phyloP scores from a whole-genome alignment of 2,888 invertebrate species.

The Melipona bicolor region DNA sequence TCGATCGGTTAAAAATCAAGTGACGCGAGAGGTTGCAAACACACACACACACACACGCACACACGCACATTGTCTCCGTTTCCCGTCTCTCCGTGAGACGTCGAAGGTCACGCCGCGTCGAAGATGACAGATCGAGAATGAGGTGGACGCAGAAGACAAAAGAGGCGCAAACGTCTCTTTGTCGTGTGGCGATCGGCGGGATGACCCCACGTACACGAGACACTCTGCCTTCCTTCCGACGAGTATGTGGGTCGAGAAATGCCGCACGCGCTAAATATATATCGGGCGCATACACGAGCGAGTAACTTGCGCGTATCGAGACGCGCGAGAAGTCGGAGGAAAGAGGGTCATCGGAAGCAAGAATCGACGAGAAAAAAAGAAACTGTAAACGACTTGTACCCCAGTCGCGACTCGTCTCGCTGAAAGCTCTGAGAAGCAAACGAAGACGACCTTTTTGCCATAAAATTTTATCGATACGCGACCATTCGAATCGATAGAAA shows the following conservation, averaged over 20 bases:
- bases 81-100: background rate
- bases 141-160: conserved; percentile 18
- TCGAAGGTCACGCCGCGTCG: conserved; percentile 14
- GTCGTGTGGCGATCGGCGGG: conserved; percentile 63
- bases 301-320: conserved; percentile 45
- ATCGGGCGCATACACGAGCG: conserved; percentile 56
- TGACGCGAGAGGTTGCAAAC: background rate
- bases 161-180: conserved; percentile 50
- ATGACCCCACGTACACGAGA: conserved; percentile 76
- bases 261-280: conserved; percentile 80
- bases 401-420: too few relatives aligned
- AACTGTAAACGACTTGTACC: too few relatives aligned
- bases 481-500: too few relatives aligned
- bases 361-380: too few relatives aligned
- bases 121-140: conserved; percentile 1
- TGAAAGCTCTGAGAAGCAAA: too few relatives aligned
- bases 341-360: conserved; percentile 13
- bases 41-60: too few relatives aligned
- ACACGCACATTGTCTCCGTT: too few relatives aligned
- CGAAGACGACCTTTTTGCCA: too few relatives aligned
- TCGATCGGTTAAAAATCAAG: conserved; percentile 18
- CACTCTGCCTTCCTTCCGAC: conserved; percentile 78
- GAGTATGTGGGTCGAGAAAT: conserved; percentile 83
- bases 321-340: conserved; percentile 11
- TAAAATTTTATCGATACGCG: too few relatives aligned